Evolutionary conservation across 2,797 vertebrate species (phyloP), one percentile per base, ranked within the genome.

Genomic region (Sebastes hubbsi): DNA sequence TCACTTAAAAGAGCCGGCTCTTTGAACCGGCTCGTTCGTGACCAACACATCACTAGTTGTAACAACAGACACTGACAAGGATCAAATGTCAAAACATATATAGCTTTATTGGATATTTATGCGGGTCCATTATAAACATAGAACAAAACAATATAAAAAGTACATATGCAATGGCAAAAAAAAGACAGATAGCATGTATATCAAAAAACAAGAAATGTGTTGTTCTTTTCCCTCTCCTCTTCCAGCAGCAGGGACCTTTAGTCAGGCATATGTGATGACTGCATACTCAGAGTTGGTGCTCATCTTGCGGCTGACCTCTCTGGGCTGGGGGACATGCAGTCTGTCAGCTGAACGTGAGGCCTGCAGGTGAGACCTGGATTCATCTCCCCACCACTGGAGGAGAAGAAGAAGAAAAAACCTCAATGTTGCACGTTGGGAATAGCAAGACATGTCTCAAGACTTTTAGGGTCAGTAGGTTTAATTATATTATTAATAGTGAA

Each of bases 251-350:
- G 11, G 10, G 22, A 13, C 8, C 2, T 13, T 13, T 70, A 46
- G 27, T 88, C 86, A 94, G 38, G 92, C 91, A 25, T 97, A 96
- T 4, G 93, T 96, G 85, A 97, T 97, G 78, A 96, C 87, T 1
- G 96, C 96, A 32, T 97, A 97, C 80, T 97, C 96, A 0, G 96
- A 97, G 81, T 84, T 95, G 73, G 95, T 95, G 93, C 95, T 97
- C 94, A 96, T 93, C 85, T 96, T 96, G 75, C 96, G 93, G 85
- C 90, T 93, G 85, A 96, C 90, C 62, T 97, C 95, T 84, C 93
- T 94, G 65, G 93, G 77, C 52, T 88, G 93, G 14, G 90, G 94
- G 16, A 96, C 86, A 25, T 95, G 93, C 38, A 97, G 93, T 63
- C 95, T 91, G 91, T 97, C 96, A 42, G 94, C 94, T 12, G 96